Base-by-base conservation (phyloP, 1,140 invertebrate genomes). In the Drosophila mayri region DNA sequence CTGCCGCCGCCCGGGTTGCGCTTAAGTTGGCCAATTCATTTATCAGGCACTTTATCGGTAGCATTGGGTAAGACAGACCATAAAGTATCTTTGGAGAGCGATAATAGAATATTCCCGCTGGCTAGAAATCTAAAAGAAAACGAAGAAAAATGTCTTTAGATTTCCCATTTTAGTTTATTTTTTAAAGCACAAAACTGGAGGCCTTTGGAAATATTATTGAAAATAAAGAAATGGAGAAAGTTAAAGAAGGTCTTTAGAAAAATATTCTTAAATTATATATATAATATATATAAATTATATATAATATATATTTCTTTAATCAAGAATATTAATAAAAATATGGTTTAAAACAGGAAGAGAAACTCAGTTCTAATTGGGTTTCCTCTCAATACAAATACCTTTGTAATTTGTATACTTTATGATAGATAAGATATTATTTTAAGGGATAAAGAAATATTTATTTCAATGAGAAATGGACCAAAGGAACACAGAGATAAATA, bases 1-100 rank as follows among this genome's bases (percentile, higher is more conserved):
- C 47, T 12, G 20, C 55, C 49, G 59, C 52, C 12, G 20, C 50
- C 32, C 10, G 4, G 32, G 14, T n/a, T 55, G 41, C 71, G 41
- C 35, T 58, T 71, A 75, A 75, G 49, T 67, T 57, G 76, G 43
- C 58, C 58, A 52, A 44, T 65, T 78, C 83, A 79, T 81, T 86
- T 68, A 71, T 79, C 66, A 76, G 52, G 41, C 40, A 62, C 38
- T 73, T 73, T 73, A 74, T 73, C 67, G 52, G 20, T 20, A 5
- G 46, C 71, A 47, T 57, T 50, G 32, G 32, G 16, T 4, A 41
- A 12, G n/a, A 25, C 52, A n/a, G 66, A 72, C 52, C 72, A 30
- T 72, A 60, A 72, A 60, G 71, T 49, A 60, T 72, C 66, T 35
- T 16, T 47, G 22, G 65, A 47, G 28, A 12, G 37, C 37, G 37